Conservation (phyloP, 2,888 invertebrate species). For the Liodrosophila aerea region DNA sequence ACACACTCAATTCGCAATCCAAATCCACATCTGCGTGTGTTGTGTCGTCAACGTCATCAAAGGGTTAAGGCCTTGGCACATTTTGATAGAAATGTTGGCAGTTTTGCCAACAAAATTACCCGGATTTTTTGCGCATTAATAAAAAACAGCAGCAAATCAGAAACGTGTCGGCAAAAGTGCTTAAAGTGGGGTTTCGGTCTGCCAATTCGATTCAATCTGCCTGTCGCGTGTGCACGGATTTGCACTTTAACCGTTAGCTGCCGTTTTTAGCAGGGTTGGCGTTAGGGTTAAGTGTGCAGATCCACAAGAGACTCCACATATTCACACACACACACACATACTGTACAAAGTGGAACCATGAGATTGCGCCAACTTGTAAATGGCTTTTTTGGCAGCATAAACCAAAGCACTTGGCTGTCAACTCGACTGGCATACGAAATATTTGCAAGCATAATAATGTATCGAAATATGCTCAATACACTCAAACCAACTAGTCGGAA, state of each 20-base stretch:
- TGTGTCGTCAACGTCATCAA: slow-evolving; percentile 34
- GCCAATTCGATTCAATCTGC: slow-evolving; percentile 42
- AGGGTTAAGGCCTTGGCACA: slow-evolving; percentile 50
- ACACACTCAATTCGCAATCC: neutral
- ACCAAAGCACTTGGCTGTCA: slow-evolving; percentile 42
- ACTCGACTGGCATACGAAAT: slow-evolving; percentile 47
- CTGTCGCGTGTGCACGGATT: slow-evolving; percentile 59
- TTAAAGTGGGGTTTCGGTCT: slow-evolving; percentile 43
- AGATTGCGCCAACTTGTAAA: slow-evolving; percentile 42
- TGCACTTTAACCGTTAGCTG: slow-evolving; percentile 46
- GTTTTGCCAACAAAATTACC: slow-evolving; percentile 56
- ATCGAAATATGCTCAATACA: too few species aligned
- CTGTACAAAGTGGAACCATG: too few species aligned
- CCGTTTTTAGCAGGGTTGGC: neutral
- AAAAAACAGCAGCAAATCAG: slow-evolving; percentile 55
- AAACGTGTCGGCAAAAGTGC: slow-evolving; percentile 47
- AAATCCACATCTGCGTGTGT: slow-evolving; percentile 6
- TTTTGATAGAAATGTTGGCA: slow-evolving; percentile 71
- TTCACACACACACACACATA: slow-evolving; percentile 5
- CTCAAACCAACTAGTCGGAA: too few species aligned
- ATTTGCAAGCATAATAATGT: too few species aligned
- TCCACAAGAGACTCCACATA: slow-evolving; percentile 63
- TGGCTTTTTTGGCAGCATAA: slow-evolving; percentile 35
- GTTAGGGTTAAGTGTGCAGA: slow-evolving; percentile 32
- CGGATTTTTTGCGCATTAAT: slow-evolving; percentile 59